Evolutionary conservation across 1,140 invertebrate genomes (phyloP).

Genomic region (Tribolium madens): DNA sequence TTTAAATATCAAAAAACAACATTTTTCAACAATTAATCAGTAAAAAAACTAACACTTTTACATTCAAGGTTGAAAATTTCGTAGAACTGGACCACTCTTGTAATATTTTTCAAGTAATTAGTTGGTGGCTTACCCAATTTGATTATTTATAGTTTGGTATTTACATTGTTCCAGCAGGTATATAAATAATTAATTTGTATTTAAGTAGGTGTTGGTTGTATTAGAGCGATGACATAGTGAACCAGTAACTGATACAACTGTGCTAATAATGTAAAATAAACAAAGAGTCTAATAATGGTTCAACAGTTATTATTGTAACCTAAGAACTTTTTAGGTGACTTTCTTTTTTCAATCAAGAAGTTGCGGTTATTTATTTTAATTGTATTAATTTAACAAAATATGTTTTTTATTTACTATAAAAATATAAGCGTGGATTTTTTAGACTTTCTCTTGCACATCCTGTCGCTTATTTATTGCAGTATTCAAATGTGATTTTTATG

Average conservation of each 20-base stretch:
- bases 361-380: background rate
- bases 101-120: too few relatives aligned
- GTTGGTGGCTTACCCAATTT: background rate
- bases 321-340: background rate
- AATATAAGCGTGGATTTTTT: background rate
- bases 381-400: background rate
- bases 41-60: too few relatives aligned
- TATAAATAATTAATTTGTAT: background rate
- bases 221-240: background rate
- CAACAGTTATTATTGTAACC: background rate
- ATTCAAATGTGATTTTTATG: background rate
- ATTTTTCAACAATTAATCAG: too few relatives aligned
- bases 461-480: background rate
- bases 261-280: background rate
- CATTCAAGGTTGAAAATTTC: too few relatives aligned
- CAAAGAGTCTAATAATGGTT: background rate
- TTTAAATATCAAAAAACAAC: too few relatives aligned
- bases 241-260: background rate
- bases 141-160: background rate
- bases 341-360: background rate
- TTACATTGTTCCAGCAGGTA: background rate
- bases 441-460: background rate
- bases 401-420: background rate
- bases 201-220: background rate
- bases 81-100: too few relatives aligned